Percentiles rank a stretch among this genome's conserved stretches.
Conservation (phyloP, 2,113 vertebrate genomes). For the Lontra canadensis region DNA sequence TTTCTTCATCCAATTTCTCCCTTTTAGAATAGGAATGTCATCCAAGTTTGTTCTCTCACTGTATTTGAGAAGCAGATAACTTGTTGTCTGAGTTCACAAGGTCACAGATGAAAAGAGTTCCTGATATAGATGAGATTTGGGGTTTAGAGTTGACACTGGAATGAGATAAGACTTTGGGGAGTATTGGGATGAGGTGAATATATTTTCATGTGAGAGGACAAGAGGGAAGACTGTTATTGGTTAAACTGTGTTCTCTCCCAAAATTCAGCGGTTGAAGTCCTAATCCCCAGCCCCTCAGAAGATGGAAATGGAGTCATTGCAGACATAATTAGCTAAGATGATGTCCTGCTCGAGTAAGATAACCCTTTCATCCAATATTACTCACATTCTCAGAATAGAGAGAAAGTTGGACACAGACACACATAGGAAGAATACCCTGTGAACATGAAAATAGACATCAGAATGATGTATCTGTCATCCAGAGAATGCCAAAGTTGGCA, state of each 20-base stretch:
- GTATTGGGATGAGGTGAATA: not conserved
- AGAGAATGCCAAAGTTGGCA: not conserved
- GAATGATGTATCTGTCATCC: not conserved
- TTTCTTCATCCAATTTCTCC: not conserved
- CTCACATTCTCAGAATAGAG: not conserved
- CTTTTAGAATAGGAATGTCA: not conserved
- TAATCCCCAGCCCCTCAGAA: not conserved
- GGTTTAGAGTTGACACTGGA: not conserved
- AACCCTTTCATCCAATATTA: not conserved
- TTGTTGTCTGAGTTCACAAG: not conserved
- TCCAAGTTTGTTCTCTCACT: not conserved
- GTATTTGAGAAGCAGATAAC: not conserved
- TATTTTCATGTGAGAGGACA: not conserved
- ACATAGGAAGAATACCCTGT: not conserved
- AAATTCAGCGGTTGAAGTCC: not conserved
- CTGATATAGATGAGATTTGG: not conserved
- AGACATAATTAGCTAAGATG: not conserved
- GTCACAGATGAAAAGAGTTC: not conserved
- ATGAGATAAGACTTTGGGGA: not conserved
- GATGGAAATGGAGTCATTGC: not conserved
- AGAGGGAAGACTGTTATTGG: not conserved
- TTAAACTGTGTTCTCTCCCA: not conserved
- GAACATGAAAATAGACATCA: not conserved
- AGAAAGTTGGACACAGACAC: not conserved
- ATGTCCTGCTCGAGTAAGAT: not conserved